Evolutionary conservation across 2,797 vertebrate genomes (phyloP).

Genomic region (Sciaenops ocellatus): DNA sequence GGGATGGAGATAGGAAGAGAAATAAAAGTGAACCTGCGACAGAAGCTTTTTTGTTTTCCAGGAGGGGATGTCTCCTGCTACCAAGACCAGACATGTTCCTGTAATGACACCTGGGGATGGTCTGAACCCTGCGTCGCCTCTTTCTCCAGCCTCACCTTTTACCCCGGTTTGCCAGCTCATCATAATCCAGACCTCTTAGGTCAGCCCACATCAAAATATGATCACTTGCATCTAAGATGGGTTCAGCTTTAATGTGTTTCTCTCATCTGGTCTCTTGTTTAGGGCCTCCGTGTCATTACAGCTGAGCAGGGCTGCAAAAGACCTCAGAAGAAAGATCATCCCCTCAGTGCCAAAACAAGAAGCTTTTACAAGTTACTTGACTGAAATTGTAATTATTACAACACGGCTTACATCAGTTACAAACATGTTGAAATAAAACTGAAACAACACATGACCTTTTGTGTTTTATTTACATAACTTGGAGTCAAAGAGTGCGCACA

Average conservation of each 20-base stretch:
- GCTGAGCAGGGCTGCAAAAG: slow-evolving; percentile 17
- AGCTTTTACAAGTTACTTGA: not conserved
- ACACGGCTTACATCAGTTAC: not conserved
- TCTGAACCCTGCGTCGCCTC: slow-evolving; percentile 37
- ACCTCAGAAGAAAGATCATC: slow-evolving; percentile 6
- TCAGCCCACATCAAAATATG: slow-evolving; percentile 35
- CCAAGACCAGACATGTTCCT: slow-evolving; percentile 36
- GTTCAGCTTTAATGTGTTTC: slow-evolving; percentile 19
- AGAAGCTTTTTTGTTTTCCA: slow-evolving; percentile 62
- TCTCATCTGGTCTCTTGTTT: slow-evolving; percentile 33
- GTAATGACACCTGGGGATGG: slow-evolving; percentile 37
- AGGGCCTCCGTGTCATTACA: slow-evolving; percentile 29
- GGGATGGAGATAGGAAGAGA: slow-evolving; percentile 12
- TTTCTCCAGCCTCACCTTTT: slow-evolving; percentile 51
- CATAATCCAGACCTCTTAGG: slow-evolving; percentile 40
- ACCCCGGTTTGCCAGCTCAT: slow-evolving; percentile 37
- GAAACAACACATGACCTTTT: not conserved
- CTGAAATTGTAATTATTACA: slow-evolving; percentile 2
- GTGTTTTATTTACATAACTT: slow-evolving; percentile 50
- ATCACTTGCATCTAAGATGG: not conserved
- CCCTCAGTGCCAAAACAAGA: not conserved
- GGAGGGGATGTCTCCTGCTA: slow-evolving; percentile 47
- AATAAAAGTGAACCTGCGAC: slow-evolving; percentile 23
- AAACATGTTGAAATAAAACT: slow-evolving; percentile 53
- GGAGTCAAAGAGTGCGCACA: not conserved